phyloP scores from a whole-genome alignment of 2,888 invertebrate genomes.

The Cyclophora punctaria region DNA sequence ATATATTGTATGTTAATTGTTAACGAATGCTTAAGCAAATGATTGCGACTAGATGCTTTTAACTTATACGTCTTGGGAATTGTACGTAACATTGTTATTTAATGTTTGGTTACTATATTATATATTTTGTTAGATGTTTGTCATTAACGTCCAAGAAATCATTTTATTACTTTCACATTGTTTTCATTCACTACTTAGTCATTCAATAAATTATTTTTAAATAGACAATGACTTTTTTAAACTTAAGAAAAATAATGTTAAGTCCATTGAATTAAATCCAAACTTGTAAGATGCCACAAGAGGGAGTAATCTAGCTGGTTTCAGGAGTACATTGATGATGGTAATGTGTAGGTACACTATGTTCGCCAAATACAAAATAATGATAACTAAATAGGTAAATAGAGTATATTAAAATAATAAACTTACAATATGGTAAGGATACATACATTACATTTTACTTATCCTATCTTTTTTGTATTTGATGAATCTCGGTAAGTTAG shows the following conservation, averaged over 20 bases:
- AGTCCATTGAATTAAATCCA: no score
- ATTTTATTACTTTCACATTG: conserved; percentile 17
- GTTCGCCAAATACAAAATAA: not conserved
- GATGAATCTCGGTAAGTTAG: conserved; percentile 82
- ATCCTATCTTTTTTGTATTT: conserved; percentile 77
- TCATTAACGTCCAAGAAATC: conserved; percentile 29
- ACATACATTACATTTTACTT: conserved; percentile 36
- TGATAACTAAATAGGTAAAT: not conserved
- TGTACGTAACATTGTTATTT: not conserved
- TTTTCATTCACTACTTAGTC: conserved; percentile 39
- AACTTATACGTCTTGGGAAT: conserved; percentile 7
- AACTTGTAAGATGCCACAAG: no score
- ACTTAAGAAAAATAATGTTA: no score
- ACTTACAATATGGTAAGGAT: conserved; percentile 8
- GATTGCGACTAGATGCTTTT: conserved; percentile 3
- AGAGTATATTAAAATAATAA: not conserved
- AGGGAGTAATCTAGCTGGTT: no score
- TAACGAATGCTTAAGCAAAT: conserved; percentile 2
- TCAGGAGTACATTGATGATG: no score
- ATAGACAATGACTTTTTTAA: not conserved
- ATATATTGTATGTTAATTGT: conserved; percentile 2
- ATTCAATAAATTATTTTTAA: conserved; percentile 43
- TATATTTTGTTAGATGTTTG: no score
- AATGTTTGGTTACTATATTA: not conserved
- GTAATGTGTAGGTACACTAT: no score